Evolutionary conservation across 1,140 invertebrate species (phyloP).

Genomic region (Trissolcus basalis): DNA sequence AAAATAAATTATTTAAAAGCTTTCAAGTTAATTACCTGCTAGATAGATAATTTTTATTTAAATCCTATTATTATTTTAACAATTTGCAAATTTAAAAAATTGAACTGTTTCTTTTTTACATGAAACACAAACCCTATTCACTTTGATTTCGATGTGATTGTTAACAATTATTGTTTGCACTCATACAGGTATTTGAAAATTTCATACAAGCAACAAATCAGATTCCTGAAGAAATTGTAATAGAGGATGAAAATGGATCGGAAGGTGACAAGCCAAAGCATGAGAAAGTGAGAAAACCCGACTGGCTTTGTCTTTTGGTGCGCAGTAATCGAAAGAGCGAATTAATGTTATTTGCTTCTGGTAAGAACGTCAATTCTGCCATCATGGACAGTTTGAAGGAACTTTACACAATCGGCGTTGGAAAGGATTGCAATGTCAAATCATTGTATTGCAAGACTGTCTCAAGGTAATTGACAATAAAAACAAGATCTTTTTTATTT

Average conservation of each 20-base stretch:
- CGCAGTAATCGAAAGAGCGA: constrained; percentile 71
- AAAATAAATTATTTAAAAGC: no score
- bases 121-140: neutral
- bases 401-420: constrained; percentile 66
- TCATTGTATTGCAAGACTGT: constrained; percentile 73
- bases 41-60: no score
- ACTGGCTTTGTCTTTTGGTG: constrained; percentile 70
- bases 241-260: constrained; percentile 33
- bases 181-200: constrained; percentile 58
- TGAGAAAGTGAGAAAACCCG: constrained; percentile 55
- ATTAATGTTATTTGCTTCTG: constrained; percentile 73
- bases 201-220: constrained; percentile 50
- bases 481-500: neutral
- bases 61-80: no score
- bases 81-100: no score
- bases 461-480: constrained; percentile 63
- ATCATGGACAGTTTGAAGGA: constrained; percentile 70
- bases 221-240: constrained; percentile 48
- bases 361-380: constrained; percentile 65
- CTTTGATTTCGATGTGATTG: neutral
- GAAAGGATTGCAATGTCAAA: constrained; percentile 72
- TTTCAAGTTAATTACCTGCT: no score
- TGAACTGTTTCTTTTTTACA: neutral
- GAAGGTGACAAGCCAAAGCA: constrained; percentile 25
- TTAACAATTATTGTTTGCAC: neutral